Conservation (phyloP, 2,113 vertebrate species). For the Oncorhynchus mykiss region DNA sequence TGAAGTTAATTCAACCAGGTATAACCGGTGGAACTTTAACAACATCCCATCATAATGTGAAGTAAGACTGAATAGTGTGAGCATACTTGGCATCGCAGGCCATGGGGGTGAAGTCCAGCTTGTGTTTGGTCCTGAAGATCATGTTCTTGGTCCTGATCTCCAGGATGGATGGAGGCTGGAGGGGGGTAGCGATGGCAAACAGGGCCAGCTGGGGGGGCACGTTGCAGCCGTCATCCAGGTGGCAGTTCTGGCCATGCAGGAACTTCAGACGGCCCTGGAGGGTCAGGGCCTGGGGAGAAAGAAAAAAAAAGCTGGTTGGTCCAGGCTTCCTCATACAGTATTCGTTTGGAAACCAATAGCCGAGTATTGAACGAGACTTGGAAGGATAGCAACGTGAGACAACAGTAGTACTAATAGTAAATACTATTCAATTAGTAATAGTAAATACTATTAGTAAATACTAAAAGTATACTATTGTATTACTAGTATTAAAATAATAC, state of each 20-base stretch:
- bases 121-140: conserved; percentile 77
- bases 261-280: conserved; percentile 71
- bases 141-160: conserved; percentile 71
- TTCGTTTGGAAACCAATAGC: too few relatives aligned
- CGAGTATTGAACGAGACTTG: too few relatives aligned
- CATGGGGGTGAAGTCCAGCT: conserved; percentile 75
- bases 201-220: conserved; percentile 64
- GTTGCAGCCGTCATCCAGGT: conserved; percentile 48
- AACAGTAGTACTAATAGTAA: too few relatives aligned
- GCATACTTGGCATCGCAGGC: conserved; percentile 71
- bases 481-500: too few relatives aligned
- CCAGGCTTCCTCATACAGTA: too few relatives aligned
- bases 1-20: too few relatives aligned
- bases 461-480: too few relatives aligned
- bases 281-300: conserved; percentile 59
- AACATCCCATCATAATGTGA: neutral
- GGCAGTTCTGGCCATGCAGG: conserved; percentile 61
- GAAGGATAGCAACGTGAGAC: too few relatives aligned
- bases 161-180: conserved; percentile 67
- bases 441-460: too few relatives aligned
- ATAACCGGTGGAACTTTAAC: neutral
- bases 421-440: too few relatives aligned
- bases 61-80: neutral
- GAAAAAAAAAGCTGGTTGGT: neutral
- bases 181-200: conserved; percentile 69